Conservation (phyloP, 2,888 invertebrate species). For the Eupithecia dodoneata region DNA sequence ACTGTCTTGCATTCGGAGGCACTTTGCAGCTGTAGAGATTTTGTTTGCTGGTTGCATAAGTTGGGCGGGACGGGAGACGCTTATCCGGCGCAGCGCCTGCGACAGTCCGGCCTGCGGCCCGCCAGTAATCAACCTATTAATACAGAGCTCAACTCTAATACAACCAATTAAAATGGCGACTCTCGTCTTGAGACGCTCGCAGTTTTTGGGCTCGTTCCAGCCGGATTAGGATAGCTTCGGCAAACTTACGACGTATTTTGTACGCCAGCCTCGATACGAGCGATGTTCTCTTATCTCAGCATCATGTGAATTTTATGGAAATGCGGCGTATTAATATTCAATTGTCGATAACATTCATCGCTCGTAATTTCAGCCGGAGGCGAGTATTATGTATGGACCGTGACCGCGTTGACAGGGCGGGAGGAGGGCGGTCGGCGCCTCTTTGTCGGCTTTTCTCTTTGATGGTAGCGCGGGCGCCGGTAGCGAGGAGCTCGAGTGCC, state of each 20-base stretch:
- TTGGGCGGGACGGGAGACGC: slow-evolving; percentile 48
- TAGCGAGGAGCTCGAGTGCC: slow-evolving; percentile 71
- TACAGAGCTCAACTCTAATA: slow-evolving; percentile 79
- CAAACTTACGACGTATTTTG: slow-evolving; percentile 60
- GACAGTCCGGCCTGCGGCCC: slow-evolving; percentile 60
- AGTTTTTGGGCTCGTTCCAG: slow-evolving; percentile 83
- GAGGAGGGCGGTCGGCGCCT: slow-evolving; percentile 60
- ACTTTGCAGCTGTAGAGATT: slow-evolving; percentile 57
- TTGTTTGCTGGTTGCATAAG: slow-evolving; percentile 64
- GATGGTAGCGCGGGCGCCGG: slow-evolving; percentile 77
- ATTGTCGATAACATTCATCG: slow-evolving; percentile 74
- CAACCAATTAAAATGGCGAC: slow-evolving; percentile 81
- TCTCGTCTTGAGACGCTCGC: slow-evolving; percentile 78
- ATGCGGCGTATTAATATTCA: slow-evolving; percentile 71
- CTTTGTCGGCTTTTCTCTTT: slow-evolving; percentile 76
- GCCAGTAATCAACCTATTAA: slow-evolving; percentile 83
- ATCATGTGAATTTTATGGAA: slow-evolving; percentile 68
- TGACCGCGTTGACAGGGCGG: slow-evolving; percentile 80
- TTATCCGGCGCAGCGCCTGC: slow-evolving; percentile 47
- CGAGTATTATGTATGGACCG: slow-evolving; percentile 69
- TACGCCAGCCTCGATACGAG: slow-evolving; percentile 47
- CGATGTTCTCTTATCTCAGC: slow-evolving; percentile 51
- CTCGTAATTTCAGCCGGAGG: slow-evolving; percentile 73
- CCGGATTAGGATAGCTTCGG: slow-evolving; percentile 71
- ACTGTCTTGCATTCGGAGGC: slow-evolving; percentile 49